These are phyloP conservation scores for Chrysolina americana DNA, from an alignment of 2,888 invertebrate species.

Conservation along the genomic window DNA sequence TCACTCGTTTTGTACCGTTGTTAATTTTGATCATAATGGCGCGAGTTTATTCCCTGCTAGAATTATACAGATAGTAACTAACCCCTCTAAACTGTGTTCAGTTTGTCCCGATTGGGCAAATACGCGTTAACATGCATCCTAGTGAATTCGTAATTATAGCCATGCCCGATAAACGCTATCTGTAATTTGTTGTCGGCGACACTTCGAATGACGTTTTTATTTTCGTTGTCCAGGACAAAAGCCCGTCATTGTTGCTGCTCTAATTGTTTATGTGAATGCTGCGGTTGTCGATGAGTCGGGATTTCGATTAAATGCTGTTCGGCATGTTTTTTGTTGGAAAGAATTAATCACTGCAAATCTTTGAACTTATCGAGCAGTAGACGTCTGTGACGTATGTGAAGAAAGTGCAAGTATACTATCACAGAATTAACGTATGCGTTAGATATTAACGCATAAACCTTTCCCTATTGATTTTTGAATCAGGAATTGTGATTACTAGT, in stretches of 20 bases:
- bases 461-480: too few species aligned
- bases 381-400: too few species aligned
- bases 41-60: slow-evolving; percentile 28
- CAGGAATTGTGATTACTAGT: too few species aligned
- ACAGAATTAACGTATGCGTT: too few species aligned
- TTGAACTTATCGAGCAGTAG: too few species aligned
- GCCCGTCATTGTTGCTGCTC: not conserved
- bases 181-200: not conserved
- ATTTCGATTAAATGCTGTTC: not conserved
- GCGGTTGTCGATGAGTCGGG: not conserved
- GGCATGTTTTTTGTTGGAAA: too few species aligned
- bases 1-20: slow-evolving; percentile 44
- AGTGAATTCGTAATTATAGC: slow-evolving; percentile 7
- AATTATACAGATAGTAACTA: slow-evolving; percentile 19
- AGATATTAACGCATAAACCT: too few species aligned
- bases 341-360: too few species aligned
- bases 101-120: slow-evolving; percentile 9
- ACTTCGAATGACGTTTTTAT: not conserved
- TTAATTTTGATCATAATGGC: slow-evolving; percentile 49
- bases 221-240: not conserved
- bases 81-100: slow-evolving; percentile 6
- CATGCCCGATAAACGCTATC: not conserved
- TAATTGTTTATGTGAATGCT: not conserved
- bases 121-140: slow-evolving; percentile 6
- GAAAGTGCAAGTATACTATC: too few species aligned